These are phyloP conservation scores for Petromus typicus DNA, from an alignment of 2,113 vertebrate species.

Conservation along the genomic window DNA sequence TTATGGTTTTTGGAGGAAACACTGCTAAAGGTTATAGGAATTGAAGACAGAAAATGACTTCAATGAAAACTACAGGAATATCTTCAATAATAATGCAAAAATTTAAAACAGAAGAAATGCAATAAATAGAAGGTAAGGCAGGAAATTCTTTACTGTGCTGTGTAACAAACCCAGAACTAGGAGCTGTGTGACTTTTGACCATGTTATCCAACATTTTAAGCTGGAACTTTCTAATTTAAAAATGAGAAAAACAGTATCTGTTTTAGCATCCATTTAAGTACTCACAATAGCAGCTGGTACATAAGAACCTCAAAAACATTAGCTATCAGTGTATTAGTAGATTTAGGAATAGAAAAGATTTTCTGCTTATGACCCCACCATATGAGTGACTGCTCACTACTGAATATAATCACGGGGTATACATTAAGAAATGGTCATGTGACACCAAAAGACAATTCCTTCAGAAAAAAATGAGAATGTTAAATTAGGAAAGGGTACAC, in stretches of 20 bases:
- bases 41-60: not conserved
- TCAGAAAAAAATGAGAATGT: not conserved
- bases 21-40: not conserved
- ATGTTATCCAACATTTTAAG: not conserved
- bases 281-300: not conserved
- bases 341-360: not conserved
- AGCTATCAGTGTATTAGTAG: not conserved
- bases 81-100: not conserved
- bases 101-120: not conserved
- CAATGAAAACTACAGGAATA: not conserved
- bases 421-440: not conserved
- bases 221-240: not conserved
- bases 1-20: not conserved
- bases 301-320: not conserved
- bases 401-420: not conserved
- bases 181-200: not conserved
- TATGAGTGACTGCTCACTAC: not conserved
- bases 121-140: not conserved
- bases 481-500: not conserved
- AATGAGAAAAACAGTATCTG: not conserved
- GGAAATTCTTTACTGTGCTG: not conserved
- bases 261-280: not conserved
- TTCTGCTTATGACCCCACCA: not conserved
- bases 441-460: not conserved
- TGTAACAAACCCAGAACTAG: not conserved